Evolutionary conservation across 2,797 vertebrate genomes (phyloP), one percentile per base, ranked within the genome.

Genomic region (Enteromius viviparus): DNA sequence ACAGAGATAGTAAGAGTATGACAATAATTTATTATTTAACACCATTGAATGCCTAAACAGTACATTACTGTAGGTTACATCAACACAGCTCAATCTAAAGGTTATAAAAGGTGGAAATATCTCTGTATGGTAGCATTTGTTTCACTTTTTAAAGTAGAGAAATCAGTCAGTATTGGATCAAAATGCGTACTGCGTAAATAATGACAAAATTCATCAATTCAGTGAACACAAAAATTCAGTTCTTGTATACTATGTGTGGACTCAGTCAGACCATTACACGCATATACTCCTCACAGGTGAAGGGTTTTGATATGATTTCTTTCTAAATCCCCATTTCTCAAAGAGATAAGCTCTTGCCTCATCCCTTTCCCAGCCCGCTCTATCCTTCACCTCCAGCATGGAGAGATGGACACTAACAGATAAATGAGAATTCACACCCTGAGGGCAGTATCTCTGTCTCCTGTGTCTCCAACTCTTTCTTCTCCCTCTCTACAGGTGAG

Each of bases 321-420:
- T 76, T 80, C 77, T 47, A 81, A 37, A 37, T 81, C 80, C 70
- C 58, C 51, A 21, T 77, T 14, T 45, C 32, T 74, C 12, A 19
- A 75, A 42, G 49, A 84, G 84, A 87, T 88, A 88, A 88, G 82
- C 84, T 47, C n/a, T 62, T 53, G 66, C 79, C 62, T 82, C 72
- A 80, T 87, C 74, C 60, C 64, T 83, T 76, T 68, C 68, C 64
- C 53, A 11, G 23, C 66, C 34, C 12, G 72, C 53, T 71, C 51
- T 74, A 84, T 79, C 47, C 76, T 71, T 84, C 53, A 87, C 69
- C 19, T 83, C 71, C 81, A 84, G 82, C 53, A 84, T 34, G 37
- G 75, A 69, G 71, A 88, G 80, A 86, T 88, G 83, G 85, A 88
- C 85, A 84, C 81, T 78, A 83, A 84, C 76, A 85, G 82, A 87